These are phyloP conservation scores for Lanistes nyassanus DNA, from an alignment of 1,140 invertebrate genomes.

Conservation along the genomic window DNA sequence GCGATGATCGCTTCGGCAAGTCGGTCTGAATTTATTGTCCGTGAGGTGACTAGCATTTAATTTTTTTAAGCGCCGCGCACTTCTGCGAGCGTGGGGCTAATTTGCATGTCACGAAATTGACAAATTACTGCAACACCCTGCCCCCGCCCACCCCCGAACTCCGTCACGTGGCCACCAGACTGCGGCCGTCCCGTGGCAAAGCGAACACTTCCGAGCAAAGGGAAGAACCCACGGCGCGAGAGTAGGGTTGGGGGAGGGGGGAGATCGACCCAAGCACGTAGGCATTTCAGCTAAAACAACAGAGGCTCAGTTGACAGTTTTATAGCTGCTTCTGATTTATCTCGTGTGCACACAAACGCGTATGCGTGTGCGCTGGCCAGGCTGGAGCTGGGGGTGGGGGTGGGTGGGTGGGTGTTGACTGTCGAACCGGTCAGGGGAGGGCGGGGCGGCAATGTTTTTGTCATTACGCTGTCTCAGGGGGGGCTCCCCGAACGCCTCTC, in stretches of 20 bases:
- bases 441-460: constrained; percentile 6
- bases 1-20: too few relatives aligned
- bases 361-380: neutral
- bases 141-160: too few relatives aligned
- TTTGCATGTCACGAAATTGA: too few relatives aligned
- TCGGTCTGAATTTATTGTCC: too few relatives aligned
- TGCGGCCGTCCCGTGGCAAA: constrained; percentile 10
- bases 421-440: constrained; percentile 4
- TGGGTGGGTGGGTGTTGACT: neutral
- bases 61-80: too few relatives aligned
- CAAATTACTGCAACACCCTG: too few relatives aligned
- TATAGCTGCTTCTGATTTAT: constrained; percentile 25
- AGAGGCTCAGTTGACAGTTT: constrained; percentile 26
- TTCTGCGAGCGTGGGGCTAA: too few relatives aligned
- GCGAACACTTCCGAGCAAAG: constrained; percentile 10
- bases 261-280: too few relatives aligned
- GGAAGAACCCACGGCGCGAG: too few relatives aligned
- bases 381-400: neutral
- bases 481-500: constrained; percentile 1
- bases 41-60: too few relatives aligned
- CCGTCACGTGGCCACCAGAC: neutral
- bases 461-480: constrained; percentile 18
- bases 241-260: too few relatives aligned
- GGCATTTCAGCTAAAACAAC: constrained; percentile 19
- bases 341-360: constrained; percentile 5